Base-by-base conservation (phyloP, 2,888 invertebrate species). In the Deilephila porcellus region DNA sequence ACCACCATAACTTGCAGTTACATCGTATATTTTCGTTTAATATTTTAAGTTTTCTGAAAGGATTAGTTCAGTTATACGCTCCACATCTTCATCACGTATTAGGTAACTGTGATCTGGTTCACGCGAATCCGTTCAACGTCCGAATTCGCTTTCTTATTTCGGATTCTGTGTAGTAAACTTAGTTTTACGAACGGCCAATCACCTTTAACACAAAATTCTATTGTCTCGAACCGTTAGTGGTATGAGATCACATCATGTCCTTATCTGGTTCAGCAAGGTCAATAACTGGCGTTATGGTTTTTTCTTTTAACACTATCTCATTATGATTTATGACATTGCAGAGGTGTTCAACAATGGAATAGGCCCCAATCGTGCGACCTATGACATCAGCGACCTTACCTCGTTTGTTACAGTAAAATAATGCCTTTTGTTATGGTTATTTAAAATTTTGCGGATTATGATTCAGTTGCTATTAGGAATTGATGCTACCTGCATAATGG, bases 341-440 rank as follows among this genome's bases (percentile, higher is more conserved):
- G 76, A 77, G 79, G 77, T 81, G 76, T 81, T 83, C 79, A 85
- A 90, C 86, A 90, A 91, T 85, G 84, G 85, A 87, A 86, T 86
- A 81, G 82, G 86, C 83, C 86, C 85, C 86, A 88, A 82, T 79
- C 80, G 75, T 81, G 77, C 89, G 89, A 93, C 90, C 90, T 91
- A 92, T 93, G 91, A 92, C 88, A 90, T 92, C 90, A 92, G 79
- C 82, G 82, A 82, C 85, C 87, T 87, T 83, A 85, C 75, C 71
- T 78, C 71, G 81, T 82, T 82, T 83, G 81, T 81, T 81, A 82
- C 88, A 85, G 89, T 88, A 87, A 83, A 87, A 82, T 86, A 79
- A 76, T 82, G 81, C 81, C 45, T 67, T 67, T 81, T 78, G 71
- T 83, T 79, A 86, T 83, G 86, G 85, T 83, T 83, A 76, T 74